phyloP scores from a whole-genome alignment of 2,888 invertebrate species.

The Ariolimax columbianus region DNA sequence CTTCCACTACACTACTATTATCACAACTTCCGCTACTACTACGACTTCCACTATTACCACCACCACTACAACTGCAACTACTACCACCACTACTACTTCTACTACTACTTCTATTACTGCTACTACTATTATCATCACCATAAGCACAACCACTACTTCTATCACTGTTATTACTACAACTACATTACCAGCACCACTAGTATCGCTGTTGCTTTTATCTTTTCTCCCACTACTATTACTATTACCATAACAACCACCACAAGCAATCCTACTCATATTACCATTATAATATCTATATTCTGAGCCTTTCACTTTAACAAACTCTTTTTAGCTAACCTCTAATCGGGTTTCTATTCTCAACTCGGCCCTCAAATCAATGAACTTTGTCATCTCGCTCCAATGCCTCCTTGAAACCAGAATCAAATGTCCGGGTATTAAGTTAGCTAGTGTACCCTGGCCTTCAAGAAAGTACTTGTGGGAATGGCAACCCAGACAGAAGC shows the following conservation, averaged over 20 bases:
- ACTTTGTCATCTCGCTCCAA: background rate
- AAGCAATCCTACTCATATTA: background rate
- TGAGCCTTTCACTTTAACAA: background rate
- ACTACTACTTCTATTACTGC: background rate
- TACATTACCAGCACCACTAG: background rate
- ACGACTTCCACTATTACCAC: background rate
- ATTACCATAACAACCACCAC: background rate
- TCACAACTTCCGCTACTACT: background rate
- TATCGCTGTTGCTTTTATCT: background rate
- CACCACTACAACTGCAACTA: background rate
- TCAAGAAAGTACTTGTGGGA: background rate
- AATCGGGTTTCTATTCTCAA: background rate
- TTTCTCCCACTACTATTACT: background rate
- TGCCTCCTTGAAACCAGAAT: background rate
- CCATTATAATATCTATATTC: background rate
- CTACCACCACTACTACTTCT: background rate
- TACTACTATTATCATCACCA: background rate
- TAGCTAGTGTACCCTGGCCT: background rate
- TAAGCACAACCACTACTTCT: background rate
- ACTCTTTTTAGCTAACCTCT: background rate
- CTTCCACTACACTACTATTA: background rate
- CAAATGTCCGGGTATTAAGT: constrained; percentile 10
- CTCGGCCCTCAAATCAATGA: background rate
- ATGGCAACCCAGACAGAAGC: background rate
- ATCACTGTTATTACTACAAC: background rate